Base-by-base conservation (phyloP, 2,888 invertebrate species). In the Drosophila diplacantha region DNA sequence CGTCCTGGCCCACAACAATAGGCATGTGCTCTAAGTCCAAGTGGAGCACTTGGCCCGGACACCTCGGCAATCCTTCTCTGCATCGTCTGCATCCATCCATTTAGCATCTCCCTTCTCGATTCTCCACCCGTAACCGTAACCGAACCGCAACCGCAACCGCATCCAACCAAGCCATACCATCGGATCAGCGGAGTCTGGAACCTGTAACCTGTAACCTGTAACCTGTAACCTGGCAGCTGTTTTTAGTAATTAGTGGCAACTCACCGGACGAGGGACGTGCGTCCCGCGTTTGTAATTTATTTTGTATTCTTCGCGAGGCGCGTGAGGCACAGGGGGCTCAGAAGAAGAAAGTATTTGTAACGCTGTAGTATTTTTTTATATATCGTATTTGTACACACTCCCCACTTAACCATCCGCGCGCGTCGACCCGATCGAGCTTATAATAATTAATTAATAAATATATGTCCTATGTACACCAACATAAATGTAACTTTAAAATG, bases 1-100 rank as follows among this genome's bases (percentile, higher is more conserved):
- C 44, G 75, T 79, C 32, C 73, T 85, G 59, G 85, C 81, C 12
- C 85, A 85, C 47, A 83, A 83, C 50, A 77, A 84, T 44, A 75
- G 84, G 12, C 75, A 79, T 22, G 71, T 77, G 63, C 64, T 79
- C 51, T 78, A 75, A 64, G 54, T 14, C 18, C 5, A 37, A 29
- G 18, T 7, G 47, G 16, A 53, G 47, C n/a, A 29, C 29, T 12
- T 16, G 29, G 41, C 51, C 22, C 9, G 52, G 31, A 32, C 24
- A 47, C 26, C n/a, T 20, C 26, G 32, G 38, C 32, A n/a, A 32
- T 26, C 18, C 38, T n/a, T 39, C 38, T 14, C 31, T 31, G 35
- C 38, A 37, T 26, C 26, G 38, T 18, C 38, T 12, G 22, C 57
- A 41, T 41, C 26, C 34, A 41, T 39, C 22, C 34, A 29, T 54